phyloP scores from a whole-genome alignment of 1,140 invertebrate genomes.

The Polypedilum vanderplanki region DNA sequence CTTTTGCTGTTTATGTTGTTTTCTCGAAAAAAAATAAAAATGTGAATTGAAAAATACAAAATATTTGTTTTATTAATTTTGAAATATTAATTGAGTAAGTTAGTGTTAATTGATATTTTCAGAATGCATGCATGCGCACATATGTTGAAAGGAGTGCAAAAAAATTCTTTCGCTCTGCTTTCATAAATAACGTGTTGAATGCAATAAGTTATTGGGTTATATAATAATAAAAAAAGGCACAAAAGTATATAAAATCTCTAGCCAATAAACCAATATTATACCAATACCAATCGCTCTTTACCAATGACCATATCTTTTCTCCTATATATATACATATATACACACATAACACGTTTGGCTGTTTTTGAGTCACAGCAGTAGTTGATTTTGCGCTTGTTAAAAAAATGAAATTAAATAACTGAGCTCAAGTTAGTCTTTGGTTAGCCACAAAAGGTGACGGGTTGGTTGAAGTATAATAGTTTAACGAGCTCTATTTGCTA shows the following conservation, averaged over 20 bases:
- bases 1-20: not conserved
- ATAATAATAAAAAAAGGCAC: not conserved
- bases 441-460: slow-evolving; percentile 10
- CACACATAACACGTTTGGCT: not conserved
- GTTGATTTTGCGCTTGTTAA: not conserved
- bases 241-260: slow-evolving; percentile 9
- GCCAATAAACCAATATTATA: not conserved
- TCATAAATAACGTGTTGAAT: slow-evolving; percentile 1
- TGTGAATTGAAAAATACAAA: slow-evolving; percentile 10
- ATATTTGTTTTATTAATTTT: not conserved
- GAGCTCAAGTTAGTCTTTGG: slow-evolving; percentile 12
- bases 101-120: too few relatives aligned
- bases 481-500: not conserved
- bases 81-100: too few relatives aligned
- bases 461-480: not conserved
- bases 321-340: not conserved
- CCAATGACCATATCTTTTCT: not conserved
- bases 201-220: slow-evolving; percentile 3
- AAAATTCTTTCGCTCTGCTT: not conserved
- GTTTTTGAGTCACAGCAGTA: not conserved
- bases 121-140: too few relatives aligned
- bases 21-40: slow-evolving; percentile 21
- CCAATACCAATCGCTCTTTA: not conserved
- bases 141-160: too few relatives aligned
- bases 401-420: slow-evolving; percentile 19